phyloP scores from a whole-genome alignment of 2,888 invertebrate genomes.

The Oscheius sp. region DNA sequence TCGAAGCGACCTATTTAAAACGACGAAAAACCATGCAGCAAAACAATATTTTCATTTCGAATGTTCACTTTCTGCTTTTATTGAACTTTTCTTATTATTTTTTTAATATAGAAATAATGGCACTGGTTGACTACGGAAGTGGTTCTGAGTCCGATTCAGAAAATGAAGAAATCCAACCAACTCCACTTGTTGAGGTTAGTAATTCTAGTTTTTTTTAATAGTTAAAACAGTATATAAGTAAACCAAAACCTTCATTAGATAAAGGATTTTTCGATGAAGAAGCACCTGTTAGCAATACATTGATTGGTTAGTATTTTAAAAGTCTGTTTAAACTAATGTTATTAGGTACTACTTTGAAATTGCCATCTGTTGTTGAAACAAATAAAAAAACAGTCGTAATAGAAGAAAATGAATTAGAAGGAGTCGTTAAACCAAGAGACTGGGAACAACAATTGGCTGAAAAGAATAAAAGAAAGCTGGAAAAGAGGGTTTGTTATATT shows the following conservation, averaged over 20 bases:
- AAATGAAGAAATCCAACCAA: neutral
- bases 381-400: neutral
- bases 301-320: neutral
- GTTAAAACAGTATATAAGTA: neutral
- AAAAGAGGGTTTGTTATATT: conserved; percentile 34
- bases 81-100: neutral
- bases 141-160: conserved; percentile 34
- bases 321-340: too few relatives aligned
- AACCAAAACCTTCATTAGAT: neutral
- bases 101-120: conserved; percentile 22
- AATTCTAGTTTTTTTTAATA: neutral
- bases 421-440: conserved; percentile 52
- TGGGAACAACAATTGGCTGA: conserved; percentile 57
- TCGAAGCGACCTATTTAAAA: too few relatives aligned
- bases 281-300: neutral
- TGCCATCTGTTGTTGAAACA: conserved; percentile 1
- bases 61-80: neutral
- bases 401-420: conserved; percentile 53
- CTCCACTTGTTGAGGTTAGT: neutral
- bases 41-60: too few relatives aligned
- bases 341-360: neutral
- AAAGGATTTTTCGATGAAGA: neutral
- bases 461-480: conserved; percentile 37
- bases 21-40: too few relatives aligned
- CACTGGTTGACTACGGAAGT: conserved; percentile 38